Evolutionary conservation across 2,888 invertebrate genomes (phyloP).

Genomic region (Leuctra nigra): DNA sequence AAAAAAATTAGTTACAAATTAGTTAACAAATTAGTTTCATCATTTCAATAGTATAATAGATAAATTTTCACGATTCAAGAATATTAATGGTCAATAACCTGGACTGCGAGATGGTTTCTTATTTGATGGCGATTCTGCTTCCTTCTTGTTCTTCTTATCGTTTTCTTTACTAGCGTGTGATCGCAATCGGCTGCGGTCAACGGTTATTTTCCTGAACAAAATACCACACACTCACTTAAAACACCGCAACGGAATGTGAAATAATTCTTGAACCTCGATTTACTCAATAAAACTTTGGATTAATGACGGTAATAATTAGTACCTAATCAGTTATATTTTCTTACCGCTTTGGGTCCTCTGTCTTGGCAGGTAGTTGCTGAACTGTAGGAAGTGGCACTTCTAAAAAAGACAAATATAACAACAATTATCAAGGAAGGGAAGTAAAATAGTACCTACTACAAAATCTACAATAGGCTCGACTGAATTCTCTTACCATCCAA

Average conservation of each 20-base stretch:
- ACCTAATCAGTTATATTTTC: not conserved
- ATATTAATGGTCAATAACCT: too few species aligned
- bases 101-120: not conserved
- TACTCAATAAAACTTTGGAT: too few species aligned
- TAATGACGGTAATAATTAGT: too few species aligned
- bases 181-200: slow-evolving; percentile 17
- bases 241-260: too few species aligned
- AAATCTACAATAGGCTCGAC: not conserved
- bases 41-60: too few species aligned
- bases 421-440: not conserved
- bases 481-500: slow-evolving; percentile 34
- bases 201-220: slow-evolving; percentile 18
- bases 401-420: not conserved
- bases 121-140: not conserved
- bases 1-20: too few species aligned
- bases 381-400: not conserved
- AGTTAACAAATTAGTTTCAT: too few species aligned
- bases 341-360: not conserved
- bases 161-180: slow-evolving; percentile 11
- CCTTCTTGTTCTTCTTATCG: slow-evolving; percentile 3
- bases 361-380: not conserved
- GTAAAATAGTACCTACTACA: not conserved
- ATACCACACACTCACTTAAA: too few species aligned
- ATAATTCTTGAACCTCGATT: too few species aligned
- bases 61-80: too few species aligned